Base-by-base conservation (phyloP, 2,888 invertebrate species). In the Lasioglossum morio region DNA sequence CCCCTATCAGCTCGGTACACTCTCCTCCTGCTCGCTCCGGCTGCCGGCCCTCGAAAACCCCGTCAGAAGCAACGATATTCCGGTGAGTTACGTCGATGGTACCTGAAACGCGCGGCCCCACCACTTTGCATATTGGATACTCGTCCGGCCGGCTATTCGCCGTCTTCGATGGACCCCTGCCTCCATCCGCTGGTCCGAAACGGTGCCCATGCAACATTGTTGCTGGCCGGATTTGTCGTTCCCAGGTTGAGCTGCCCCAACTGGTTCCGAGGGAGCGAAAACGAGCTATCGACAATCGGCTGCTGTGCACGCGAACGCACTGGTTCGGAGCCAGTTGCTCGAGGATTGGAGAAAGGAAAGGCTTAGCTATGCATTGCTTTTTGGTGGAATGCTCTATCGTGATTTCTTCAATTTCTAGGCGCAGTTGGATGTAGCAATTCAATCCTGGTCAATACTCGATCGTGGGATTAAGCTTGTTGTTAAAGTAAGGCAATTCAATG, bases 1-100 rank as follows among this genome's bases (percentile, higher is more conserved):
- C 81, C 87, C 89, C 90, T 92, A 92, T 92, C 93, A 92, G 93
- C 90, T 90, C 90, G 86, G 92, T 91, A 90, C 93, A 92, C 91
- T 90, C 93, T 87, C 73, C 76, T 69, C 74, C 40, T 74, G 48
- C 77, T 48, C 69, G 77, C 69, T 66, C 53, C 53, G 57, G 66
- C 77, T 40, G 30, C 30, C 77, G 69, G 48, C 77, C 63, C 82
- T 82, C 81, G 77, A 73, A 78, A 73, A 80, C 78, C 85, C 84
- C 84, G 85, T 84, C 85, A 89, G 87, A 77, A 86, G 89, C 86
- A 89, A 87, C 79, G 87, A 90, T 90, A 88, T 88, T 80, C 84
- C 86, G 74, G 82, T 88, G 90, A 90, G 88, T 88, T 89, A 89
- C 86, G 89, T 88, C 87, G 87, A 92, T 89, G 85, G 88, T 87